Percentiles rank a stretch among this genome's conserved stretches.
These are phyloP conservation scores for Setophaga petechia DNA, from an alignment of 2,113 vertebrate species.

Conservation along the genomic window DNA sequence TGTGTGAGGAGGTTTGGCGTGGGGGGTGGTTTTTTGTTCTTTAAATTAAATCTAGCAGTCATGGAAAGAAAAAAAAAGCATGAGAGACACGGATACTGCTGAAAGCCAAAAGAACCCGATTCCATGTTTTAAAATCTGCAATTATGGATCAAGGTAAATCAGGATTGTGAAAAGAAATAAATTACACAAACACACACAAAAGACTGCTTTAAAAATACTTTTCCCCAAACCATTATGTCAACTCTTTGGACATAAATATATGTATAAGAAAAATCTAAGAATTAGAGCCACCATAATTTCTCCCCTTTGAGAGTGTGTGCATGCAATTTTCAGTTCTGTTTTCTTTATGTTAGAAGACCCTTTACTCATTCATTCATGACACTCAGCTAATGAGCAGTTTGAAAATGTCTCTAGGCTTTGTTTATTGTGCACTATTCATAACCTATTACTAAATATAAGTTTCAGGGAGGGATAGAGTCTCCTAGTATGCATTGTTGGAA, in stretches of 20 bases:
- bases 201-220: not conserved
- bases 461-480: not conserved
- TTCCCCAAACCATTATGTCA: not conserved
- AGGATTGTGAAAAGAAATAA: not conserved
- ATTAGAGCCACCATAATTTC: not conserved
- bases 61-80: not conserved
- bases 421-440: not conserved
- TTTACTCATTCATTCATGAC: conserved; percentile 12
- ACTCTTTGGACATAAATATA: not conserved
- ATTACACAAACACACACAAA: not conserved
- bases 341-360: not conserved
- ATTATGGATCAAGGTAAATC: not conserved
- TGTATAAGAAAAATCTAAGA: not conserved
- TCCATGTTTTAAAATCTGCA: not conserved
- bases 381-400: conserved; percentile 6
- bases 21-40: not conserved
- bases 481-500: not conserved
- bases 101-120: not conserved
- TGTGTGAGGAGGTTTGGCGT: not conserved
- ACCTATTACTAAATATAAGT: not conserved
- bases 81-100: not conserved
- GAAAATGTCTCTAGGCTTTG: conserved; percentile 7
- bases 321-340: not conserved
- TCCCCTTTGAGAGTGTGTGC: not conserved
- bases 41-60: conserved; percentile 6